Percentiles rank a stretch among this genome's conserved stretches.
These are phyloP conservation scores for Acleris literana DNA, from an alignment of 2,888 invertebrate species.

Conservation along the genomic window DNA sequence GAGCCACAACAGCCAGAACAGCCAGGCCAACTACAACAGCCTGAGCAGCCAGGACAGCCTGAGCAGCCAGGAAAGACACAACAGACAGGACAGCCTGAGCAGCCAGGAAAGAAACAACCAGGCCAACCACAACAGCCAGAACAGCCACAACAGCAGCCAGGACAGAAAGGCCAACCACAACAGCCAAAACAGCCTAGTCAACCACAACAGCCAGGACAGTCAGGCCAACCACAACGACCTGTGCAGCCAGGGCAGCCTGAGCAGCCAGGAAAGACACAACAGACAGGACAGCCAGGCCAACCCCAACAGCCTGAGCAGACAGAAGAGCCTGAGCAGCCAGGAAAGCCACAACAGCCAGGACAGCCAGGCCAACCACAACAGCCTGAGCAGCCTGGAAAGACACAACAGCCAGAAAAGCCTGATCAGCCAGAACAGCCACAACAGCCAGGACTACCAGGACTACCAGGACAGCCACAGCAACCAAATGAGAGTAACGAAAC, in stretches of 20 bases:
- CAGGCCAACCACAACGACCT: constrained; percentile 7
- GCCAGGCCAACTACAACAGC: constrained; percentile 1
- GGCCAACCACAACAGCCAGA: not conserved
- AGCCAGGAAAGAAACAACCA: not conserved
- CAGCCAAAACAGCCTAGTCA: not conserved
- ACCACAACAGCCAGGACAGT: not conserved
- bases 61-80: not conserved
- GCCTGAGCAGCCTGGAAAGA: no score
- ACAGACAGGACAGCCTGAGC: no score
- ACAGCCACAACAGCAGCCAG: not conserved
- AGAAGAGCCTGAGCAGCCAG: constrained; percentile 3
- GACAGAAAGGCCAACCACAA: not conserved
- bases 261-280: not conserved
- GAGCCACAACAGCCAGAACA: not conserved
- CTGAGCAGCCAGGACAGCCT: not conserved
- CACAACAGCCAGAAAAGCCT: no score
- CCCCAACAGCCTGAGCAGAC: constrained; percentile 5
- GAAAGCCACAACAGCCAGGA: not conserved
- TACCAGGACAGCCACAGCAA: no score
- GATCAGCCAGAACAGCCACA: no score
- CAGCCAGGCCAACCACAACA: no score
- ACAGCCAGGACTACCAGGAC: not conserved
- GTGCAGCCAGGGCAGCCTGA: constrained; percentile 1
- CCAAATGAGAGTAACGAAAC: no score
- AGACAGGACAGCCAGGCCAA: not conserved